A percentile compares a stretch with the other conserved stretches of the same genome.
Conservation (phyloP, 2,888 invertebrate species). For the Dendrolimus pini region DNA sequence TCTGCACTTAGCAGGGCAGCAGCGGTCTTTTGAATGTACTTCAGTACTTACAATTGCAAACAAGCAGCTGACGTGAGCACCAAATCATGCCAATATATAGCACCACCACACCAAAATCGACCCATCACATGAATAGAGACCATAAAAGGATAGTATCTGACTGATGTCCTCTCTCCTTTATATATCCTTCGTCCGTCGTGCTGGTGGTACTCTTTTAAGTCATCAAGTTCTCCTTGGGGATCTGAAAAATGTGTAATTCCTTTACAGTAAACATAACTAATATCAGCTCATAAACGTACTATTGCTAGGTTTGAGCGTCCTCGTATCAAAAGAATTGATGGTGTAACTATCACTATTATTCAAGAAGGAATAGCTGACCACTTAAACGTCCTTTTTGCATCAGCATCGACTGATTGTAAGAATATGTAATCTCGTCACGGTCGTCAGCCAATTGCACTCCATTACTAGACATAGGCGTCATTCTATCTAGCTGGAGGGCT, state of each 20-base stretch:
- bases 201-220: conserved; percentile 37
- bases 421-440: too few relatives aligned
- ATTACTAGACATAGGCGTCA: too few relatives aligned
- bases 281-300: neutral
- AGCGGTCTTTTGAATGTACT: too few relatives aligned
- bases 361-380: too few relatives aligned
- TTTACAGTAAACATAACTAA: too few relatives aligned
- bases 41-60: conserved; percentile 49
- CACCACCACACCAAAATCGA: conserved; percentile 63
- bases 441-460: too few relatives aligned
- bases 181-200: conserved; percentile 48
- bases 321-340: too few relatives aligned
- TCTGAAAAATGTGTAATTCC: conserved; percentile 25
- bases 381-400: too few relatives aligned
- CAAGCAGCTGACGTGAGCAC: conserved; percentile 60
- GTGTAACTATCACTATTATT: too few relatives aligned
- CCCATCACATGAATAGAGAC: conserved; percentile 59
- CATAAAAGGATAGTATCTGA: conserved; percentile 59
- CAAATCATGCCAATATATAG: conserved; percentile 47
- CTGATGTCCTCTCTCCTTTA: conserved; percentile 48
- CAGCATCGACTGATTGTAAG: too few relatives aligned
- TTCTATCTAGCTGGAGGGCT: too few relatives aligned
- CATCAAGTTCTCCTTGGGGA: conserved; percentile 50
- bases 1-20: too few relatives aligned
- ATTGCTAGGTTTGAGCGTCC: neutral